Evolutionary conservation across 1,140 invertebrate species (phyloP).

Genomic region (Drosophila pallidifrons): DNA sequence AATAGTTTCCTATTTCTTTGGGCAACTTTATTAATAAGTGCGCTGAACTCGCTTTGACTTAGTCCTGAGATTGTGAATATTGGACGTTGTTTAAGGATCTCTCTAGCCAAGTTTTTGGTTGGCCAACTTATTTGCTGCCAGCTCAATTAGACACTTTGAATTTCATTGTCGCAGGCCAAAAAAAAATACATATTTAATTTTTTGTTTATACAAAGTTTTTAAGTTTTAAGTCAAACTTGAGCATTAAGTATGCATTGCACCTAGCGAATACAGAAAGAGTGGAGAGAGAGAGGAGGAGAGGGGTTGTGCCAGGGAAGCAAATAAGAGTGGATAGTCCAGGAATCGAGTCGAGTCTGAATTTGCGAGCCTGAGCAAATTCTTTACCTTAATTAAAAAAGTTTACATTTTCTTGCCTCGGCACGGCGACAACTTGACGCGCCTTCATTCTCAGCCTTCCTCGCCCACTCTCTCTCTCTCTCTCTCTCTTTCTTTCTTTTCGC

Average conservation of each 20-base stretch:
- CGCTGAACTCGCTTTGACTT: too few relatives aligned
- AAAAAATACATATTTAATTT: not conserved
- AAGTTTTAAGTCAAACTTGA: constrained; percentile 25
- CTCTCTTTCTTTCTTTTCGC: too few relatives aligned
- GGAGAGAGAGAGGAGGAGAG: not conserved
- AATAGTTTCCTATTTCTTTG: too few relatives aligned
- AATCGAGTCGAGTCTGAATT: constrained; percentile 26
- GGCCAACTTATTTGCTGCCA: not conserved
- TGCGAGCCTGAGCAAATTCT: constrained; percentile 63
- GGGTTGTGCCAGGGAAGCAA: not conserved
- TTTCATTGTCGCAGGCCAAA: not conserved
- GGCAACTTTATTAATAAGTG: too few relatives aligned
- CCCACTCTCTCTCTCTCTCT: not conserved
- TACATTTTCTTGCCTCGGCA: constrained; percentile 60
- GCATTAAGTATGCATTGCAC: constrained; percentile 40
- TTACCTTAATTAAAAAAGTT: constrained; percentile 82
- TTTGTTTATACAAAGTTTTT: not conserved
- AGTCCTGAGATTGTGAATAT: too few relatives aligned
- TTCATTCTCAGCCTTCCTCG: not conserved
- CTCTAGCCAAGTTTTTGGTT: not conserved
- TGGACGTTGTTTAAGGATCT: not conserved
- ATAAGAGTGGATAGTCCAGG: constrained; percentile 18
- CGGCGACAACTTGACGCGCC: constrained; percentile 56
- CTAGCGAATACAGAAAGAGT: not conserved
- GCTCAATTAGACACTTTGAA: constrained; percentile 1